phyloP scores from a whole-genome alignment of 2,888 invertebrate genomes.

The Crematogaster levior region DNA sequence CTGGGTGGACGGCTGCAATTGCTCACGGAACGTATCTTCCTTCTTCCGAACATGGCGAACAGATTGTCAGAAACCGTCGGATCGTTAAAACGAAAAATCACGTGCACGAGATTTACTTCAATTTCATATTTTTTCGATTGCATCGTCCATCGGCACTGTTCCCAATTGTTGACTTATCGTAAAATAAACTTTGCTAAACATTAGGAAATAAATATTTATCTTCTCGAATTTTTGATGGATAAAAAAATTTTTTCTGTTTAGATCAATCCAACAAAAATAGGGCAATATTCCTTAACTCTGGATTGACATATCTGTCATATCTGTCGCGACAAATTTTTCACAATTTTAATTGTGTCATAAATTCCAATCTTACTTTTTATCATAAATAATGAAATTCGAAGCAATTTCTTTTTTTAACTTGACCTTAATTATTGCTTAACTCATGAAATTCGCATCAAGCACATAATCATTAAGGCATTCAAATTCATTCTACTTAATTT shows the following conservation, averaged over 20 bases:
- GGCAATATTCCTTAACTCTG: background rate
- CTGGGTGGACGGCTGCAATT: constrained; percentile 58
- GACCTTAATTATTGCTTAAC: constrained; percentile 68
- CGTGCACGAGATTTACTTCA: constrained; percentile 42
- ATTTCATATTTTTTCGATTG: constrained; percentile 44
- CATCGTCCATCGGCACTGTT: background rate
- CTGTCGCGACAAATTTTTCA: background rate
- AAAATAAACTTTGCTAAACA: constrained; percentile 10
- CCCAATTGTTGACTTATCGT: constrained; percentile 24
- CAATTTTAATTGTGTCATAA: constrained; percentile 17
- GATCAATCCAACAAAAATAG: background rate
- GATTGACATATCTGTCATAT: background rate
- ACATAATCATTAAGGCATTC: constrained; percentile 65
- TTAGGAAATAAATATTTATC: constrained; percentile 2
- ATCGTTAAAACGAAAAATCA: constrained; percentile 48
- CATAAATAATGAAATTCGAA: constrained; percentile 53
- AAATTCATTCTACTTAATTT: constrained; percentile 63
- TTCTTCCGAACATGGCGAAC: constrained; percentile 23
- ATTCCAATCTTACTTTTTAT: background rate
- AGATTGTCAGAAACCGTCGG: constrained; percentile 59
- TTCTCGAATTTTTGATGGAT: background rate
- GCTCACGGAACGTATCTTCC: constrained; percentile 54
- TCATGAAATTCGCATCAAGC: constrained; percentile 58
- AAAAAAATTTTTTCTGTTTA: background rate
- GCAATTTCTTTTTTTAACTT: constrained; percentile 18